Evolutionary conservation across 1,140 invertebrate genomes (phyloP), one percentile per base, ranked within the genome.

Genomic region (Ceratina calcarata): DNA sequence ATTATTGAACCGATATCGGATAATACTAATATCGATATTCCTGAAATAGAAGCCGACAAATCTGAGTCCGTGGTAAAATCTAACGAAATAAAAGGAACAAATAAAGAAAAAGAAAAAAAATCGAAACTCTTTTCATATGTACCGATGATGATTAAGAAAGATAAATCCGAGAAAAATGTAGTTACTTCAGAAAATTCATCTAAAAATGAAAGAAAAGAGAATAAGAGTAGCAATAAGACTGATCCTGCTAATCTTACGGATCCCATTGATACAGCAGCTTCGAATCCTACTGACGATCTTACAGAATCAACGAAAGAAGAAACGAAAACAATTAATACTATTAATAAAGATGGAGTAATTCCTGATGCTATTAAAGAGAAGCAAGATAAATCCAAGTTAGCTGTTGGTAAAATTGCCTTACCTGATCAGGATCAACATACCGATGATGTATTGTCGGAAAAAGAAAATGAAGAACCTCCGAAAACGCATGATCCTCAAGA

Each of bases 321-420:
- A 57, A 51, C 6, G 15, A 61, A 20, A 24, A 66, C 60, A 3
- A n/a, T n/a, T n/a, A n/a, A n/a, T n/a, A n/a, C n/a, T n/a, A 24
- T 20, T 20, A 2, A 57, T 2, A 1, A 8, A 6, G 13, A 68
- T 3, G 49, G 66, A 58, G 49, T 4, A 55, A 55, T 37, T 27
- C 8, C 8, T 13, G 13, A 68, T 6, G 24, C 2, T 1, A 2
- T 15, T 49, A 24, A 71, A 69, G 64, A 24, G 0, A 18, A 37
- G 8, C 4, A 60, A 49, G 58, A 24, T 1, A 64, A 57, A 24
- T 32, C 69, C 8, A 80, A 84, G 62, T 70, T 66, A 68, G 57
- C 60, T 3, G 13, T 16, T 13, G 22, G 1, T 0, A 78, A 74
- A 37, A 72, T 20, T 67, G n/a, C 3, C 22, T 53, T 0, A 22